Percentiles rank a stretch among this genome's conserved stretches.
These are phyloP conservation scores for Drosophila teissieri DNA, from an alignment of 1,140 invertebrate genomes.

Conservation along the genomic window DNA sequence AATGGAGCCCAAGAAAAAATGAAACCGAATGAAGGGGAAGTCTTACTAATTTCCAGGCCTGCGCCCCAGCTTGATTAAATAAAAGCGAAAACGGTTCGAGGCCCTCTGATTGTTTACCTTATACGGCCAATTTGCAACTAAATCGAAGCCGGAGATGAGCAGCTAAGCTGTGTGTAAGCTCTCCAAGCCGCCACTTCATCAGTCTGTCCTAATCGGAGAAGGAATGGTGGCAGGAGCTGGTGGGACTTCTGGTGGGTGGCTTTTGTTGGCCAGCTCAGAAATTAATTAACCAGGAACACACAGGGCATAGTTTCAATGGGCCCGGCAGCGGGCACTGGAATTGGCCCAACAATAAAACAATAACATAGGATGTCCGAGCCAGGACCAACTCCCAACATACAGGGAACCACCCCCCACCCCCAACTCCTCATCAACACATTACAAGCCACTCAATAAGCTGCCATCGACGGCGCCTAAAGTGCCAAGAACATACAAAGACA, in stretches of 20 bases:
- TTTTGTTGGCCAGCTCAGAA: slow-evolving; percentile 76
- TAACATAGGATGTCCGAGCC: slow-evolving; percentile 47
- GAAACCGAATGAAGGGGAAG: slow-evolving; percentile 48
- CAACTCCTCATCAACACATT: slow-evolving; percentile 70
- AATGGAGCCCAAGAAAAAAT: slow-evolving; percentile 35
- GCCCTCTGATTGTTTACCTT: slow-evolving; percentile 42
- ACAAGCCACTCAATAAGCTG: slow-evolving; percentile 80
- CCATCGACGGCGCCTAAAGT: slow-evolving; percentile 77
- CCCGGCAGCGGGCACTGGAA: slow-evolving; percentile 3
- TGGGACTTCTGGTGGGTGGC: slow-evolving; percentile 28
- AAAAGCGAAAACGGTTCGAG: slow-evolving; percentile 58
- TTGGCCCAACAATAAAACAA: slow-evolving; percentile 73
- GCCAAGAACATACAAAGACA: slow-evolving; percentile 60
- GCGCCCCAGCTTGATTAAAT: slow-evolving; percentile 70
- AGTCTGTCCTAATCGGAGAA: slow-evolving; percentile 34
- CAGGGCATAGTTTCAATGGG: slow-evolving; percentile 42
- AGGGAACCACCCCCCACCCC: not conserved
- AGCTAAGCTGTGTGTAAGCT: slow-evolving; percentile 72
- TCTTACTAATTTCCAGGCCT: slow-evolving; percentile 65
- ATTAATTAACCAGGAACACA: slow-evolving; percentile 79
- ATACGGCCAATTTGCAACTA: slow-evolving; percentile 75
- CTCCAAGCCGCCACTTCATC: slow-evolving; percentile 71
- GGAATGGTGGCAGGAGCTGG: not conserved
- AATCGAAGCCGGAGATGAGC: slow-evolving; percentile 59
- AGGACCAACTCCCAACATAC: too few relatives aligned